A percentile compares a stretch with the other conserved stretches of the same genome.
Evolutionary conservation across 2,113 vertebrate species (phyloP).

Genomic region (pig (Sus scrofa)): T2T-Sscrofa CM000824.6:214761501-214762000

Average conservation of each 20-base stretch:
- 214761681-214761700: neutral
- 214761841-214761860: neutral
- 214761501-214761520: neutral
- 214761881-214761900: neutral
- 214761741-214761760: neutral
- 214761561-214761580: neutral
- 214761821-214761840: neutral
- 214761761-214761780: neutral
- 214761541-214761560: neutral
- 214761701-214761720: neutral
- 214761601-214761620: neutral
- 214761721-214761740: neutral
- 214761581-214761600: neutral
- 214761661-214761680: neutral
- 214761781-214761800: neutral
- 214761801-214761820: neutral
- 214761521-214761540: neutral
- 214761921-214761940: neutral
- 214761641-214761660: neutral
- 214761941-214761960: neutral
- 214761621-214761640: neutral
- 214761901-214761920: neutral
- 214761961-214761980: constrained; percentile 1
- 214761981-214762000: neutral
- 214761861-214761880: neutral